Conservation (phyloP, 2,113 vertebrate genomes). For the Hylia prasina region DNA sequence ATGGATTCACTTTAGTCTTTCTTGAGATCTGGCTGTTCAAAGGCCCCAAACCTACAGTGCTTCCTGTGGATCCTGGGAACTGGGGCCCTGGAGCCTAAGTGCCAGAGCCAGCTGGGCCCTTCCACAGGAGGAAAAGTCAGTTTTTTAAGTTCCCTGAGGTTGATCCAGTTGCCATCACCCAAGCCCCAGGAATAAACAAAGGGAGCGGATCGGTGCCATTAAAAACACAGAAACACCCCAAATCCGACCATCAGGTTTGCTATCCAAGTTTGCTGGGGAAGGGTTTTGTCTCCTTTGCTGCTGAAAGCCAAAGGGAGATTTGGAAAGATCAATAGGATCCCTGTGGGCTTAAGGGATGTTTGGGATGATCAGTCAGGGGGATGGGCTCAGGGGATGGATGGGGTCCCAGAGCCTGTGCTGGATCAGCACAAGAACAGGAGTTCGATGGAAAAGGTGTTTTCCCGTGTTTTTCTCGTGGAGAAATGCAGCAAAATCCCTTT, state of each 20-base stretch:
- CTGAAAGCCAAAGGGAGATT: background rate
- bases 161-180: background rate
- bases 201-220: fast-evolving
- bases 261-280: background rate
- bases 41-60: background rate
- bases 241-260: background rate
- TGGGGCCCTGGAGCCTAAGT: background rate
- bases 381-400: background rate
- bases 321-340: background rate
- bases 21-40: background rate
- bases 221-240: background rate
- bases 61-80: background rate
- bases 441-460: background rate
- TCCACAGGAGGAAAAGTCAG: background rate
- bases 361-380: background rate
- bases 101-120: background rate
- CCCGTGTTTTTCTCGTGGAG: background rate
- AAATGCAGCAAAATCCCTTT: background rate
- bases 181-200: background rate
- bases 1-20: background rate
- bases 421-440: background rate
- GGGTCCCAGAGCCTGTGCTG: background rate
- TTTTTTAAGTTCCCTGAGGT: background rate
- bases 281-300: background rate
- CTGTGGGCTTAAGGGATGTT: background rate